Base-by-base conservation (phyloP, 1,140 invertebrate genomes). In the Drosophila serrata region DNA sequence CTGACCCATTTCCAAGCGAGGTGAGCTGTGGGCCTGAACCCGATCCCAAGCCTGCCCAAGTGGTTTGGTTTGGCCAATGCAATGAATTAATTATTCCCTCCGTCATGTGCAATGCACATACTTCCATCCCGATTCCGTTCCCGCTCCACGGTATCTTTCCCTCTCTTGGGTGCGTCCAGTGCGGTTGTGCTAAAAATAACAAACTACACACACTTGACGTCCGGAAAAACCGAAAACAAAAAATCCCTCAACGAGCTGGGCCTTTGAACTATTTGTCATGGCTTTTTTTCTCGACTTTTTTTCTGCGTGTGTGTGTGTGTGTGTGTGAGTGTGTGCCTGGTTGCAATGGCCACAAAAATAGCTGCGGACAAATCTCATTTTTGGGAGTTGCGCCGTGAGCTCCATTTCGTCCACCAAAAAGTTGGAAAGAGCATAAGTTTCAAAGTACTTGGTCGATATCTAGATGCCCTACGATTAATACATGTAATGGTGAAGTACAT, bases 31-130 rank as follows among this genome's bases (percentile, higher is more conserved):
- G 37, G 40, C 46, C n/a, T 45, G 63, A 68, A 35, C 46, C 65
- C 39, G 29, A 55, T 49, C 39, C 53, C 45, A 49, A 33, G 19
- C 29, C 11, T 19, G 27, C 51, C 61, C 55, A 82, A 79, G 73
- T 76, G 61, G 62, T 82, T 68, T 79, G 61, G 70, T 82, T 68
- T 69, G 72, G 62, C 81, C 77, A 87, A 77, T 88, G 82, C 84
- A 84, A 67, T 84, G 77, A 88, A 88, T 87, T 87, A 88, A 88
- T 87, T 87, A 87, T 87, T 78, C 76, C 85, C 74, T 60, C 48
- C 56, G 73, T 76, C 74, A 76, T 76, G 72, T 75, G 74, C 53
- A 76, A 45, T 31, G 39, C 24, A 27, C 49, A n/a, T n/a, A 53
- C 31, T 37, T 22, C 31, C 48, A 51, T n/a, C 42, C 31, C 22